Percentiles rank a stretch among this genome's conserved stretches.
Evolutionary conservation across 2,797 vertebrate species (phyloP).

Genomic region (Perodicticus potto): DNA sequence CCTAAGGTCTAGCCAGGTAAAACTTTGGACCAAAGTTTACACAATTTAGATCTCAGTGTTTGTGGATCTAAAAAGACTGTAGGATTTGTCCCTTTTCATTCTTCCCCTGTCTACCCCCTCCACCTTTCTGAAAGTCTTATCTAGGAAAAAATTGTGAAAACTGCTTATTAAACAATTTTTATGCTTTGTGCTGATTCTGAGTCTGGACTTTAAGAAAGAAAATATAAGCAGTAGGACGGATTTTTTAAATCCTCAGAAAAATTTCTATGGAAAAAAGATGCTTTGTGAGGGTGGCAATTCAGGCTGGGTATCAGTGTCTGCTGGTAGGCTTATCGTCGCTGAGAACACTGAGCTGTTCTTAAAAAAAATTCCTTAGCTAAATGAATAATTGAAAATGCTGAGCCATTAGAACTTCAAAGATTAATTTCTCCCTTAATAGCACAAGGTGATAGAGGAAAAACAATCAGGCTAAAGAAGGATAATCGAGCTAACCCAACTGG

Average conservation of each 20-base stretch:
- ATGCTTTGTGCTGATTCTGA: slow-evolving; percentile 71
- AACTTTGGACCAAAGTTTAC: background rate
- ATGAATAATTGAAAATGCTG: slow-evolving; percentile 82
- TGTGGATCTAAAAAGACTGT: background rate
- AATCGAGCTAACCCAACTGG: slow-evolving; percentile 55
- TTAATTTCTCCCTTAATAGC: slow-evolving; percentile 82
- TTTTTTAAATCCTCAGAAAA: slow-evolving; percentile 47
- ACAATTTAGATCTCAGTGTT: background rate
- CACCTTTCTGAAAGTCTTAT: slow-evolving; percentile 42
- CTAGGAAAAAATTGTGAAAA: slow-evolving; percentile 44
- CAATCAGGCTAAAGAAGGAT: slow-evolving; percentile 78
- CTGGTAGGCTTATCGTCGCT: slow-evolving; percentile 66
- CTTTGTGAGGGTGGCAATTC: background rate
- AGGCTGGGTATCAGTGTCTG: slow-evolving; percentile 67
- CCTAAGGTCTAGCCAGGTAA: background rate
- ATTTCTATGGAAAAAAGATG: background rate
- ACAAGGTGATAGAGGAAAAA: slow-evolving; percentile 77
- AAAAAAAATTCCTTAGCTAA: slow-evolving; percentile 80
- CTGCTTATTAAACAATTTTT: slow-evolving; percentile 72
- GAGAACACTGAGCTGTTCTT: slow-evolving; percentile 77
- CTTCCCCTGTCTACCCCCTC: background rate
- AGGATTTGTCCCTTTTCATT: background rate
- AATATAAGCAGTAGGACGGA: slow-evolving; percentile 56
- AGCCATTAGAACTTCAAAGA: slow-evolving; percentile 81
- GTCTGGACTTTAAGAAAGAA: slow-evolving; percentile 59